phyloP scores from a whole-genome alignment of 2,888 invertebrate genomes.

The Cephus sareptanus region DNA sequence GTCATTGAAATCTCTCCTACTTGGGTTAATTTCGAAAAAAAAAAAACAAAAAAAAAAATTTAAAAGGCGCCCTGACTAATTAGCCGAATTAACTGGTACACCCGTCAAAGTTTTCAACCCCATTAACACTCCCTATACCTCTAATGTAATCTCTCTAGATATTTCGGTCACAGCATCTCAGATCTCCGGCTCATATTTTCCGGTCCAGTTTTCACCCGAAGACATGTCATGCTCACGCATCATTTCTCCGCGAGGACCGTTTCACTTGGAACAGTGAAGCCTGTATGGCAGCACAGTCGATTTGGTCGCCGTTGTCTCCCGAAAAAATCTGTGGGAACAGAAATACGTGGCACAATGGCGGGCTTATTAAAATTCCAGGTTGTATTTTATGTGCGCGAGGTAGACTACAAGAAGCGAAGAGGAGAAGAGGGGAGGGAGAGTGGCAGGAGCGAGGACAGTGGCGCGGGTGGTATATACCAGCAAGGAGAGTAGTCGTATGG shows the following conservation, averaged over 20 bases:
- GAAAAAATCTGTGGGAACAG: slow-evolving; percentile 52
- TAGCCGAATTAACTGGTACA: background rate
- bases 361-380: slow-evolving; percentile 60
- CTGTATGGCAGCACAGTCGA: slow-evolving; percentile 26
- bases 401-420: slow-evolving; percentile 20
- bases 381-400: slow-evolving; percentile 56
- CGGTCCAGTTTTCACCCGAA: background rate
- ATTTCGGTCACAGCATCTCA: background rate
- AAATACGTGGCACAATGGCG: slow-evolving; percentile 49
- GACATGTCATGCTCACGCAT: slow-evolving; percentile 2
- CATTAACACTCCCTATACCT: background rate
- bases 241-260: background rate
- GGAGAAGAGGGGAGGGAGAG: slow-evolving; percentile 22
- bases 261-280: background rate
- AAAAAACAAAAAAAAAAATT: background rate
- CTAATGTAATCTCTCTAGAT: background rate
- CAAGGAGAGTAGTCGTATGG: slow-evolving; percentile 21
- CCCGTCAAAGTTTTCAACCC: background rate
- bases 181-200: background rate
- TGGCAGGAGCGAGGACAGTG: slow-evolving; percentile 26
- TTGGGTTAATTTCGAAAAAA: background rate
- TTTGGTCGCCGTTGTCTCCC: slow-evolving; percentile 28
- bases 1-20: background rate
- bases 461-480: slow-evolving; percentile 3
- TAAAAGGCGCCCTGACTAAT: background rate